Base-by-base conservation (phyloP, 2,797 vertebrate species). In the Sparidentex hasta region DNA sequence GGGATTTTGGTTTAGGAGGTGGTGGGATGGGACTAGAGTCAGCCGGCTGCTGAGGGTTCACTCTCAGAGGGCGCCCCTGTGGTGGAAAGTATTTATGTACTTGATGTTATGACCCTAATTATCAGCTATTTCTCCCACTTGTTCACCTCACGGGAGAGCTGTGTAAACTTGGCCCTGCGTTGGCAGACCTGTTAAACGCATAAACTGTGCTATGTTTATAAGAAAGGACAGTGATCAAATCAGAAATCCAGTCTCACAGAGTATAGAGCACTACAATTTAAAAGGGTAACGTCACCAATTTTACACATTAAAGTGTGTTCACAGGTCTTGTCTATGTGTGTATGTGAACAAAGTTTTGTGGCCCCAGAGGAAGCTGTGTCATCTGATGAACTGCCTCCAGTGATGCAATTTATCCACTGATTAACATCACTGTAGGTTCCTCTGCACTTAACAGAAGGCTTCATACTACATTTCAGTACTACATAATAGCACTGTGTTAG, bases 1-100 rank as follows among this genome's bases (percentile, higher is more conserved):
- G 64, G 4, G 91, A 23, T 81, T 95, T 96, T 44, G 88, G 50
- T 80, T 96, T 97, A 18, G 96, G 93, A 62, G 96, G 94, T 27
- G 94, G 94, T 57, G 96, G 96, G 1, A 96, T 78, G 4, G 95
- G 94, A 13, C 86, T 77, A 0, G 81, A 41, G 25, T 88, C 68
- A 9, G 77, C 55, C 21, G 86, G 61, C 75, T 93, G 95, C 74
- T 94, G 92, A 25, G 89, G 72, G 23, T 86, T 95, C 48, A 90
- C 90, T 92, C 91, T 96, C 69, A 95, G 85, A 64, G 93, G 70
- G 0, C 90, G 95, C 17, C 87, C 91, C 97, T 98, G 84, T n/a
- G 8, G 54, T 16, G 20, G 71, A 62, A 46, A 43, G 11, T 21
- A 21, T 50, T 64, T 27, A 2, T 59, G 1, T 20, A 63, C 11